Conservation (phyloP, 2,113 vertebrate genomes). For the Nannobrachium achirus region DNA sequence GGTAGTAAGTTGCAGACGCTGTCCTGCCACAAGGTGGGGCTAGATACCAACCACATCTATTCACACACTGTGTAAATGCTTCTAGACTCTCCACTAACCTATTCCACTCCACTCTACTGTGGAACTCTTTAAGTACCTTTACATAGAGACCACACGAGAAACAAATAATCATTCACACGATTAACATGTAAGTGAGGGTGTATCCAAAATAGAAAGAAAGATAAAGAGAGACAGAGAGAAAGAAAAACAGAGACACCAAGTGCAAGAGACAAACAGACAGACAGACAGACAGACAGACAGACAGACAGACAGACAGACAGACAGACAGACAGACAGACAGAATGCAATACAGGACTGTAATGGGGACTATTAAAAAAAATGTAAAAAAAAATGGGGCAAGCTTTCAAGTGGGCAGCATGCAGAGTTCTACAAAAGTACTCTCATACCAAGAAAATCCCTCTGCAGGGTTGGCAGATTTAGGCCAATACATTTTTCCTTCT, state of each 20-base stretch:
- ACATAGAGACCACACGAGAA: no score
- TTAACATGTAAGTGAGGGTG: no score
- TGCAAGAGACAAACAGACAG: constrained; percentile 29
- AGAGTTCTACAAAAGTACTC: constrained; percentile 50
- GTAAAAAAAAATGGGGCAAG: constrained; percentile 50
- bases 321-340: constrained; percentile 34
- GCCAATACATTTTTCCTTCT: constrained; percentile 47
- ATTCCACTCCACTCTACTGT: no score
- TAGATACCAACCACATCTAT: constrained; percentile 29
- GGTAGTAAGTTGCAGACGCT: not conserved
- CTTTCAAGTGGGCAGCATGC: constrained; percentile 38
- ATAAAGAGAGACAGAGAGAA: constrained; percentile 5
- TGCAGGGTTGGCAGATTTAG: constrained; percentile 45
- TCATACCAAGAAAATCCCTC: constrained; percentile 51
- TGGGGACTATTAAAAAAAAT: constrained; percentile 53
- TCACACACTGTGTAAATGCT: not conserved
- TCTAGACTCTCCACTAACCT: no score
- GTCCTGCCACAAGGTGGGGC: constrained; percentile 70
- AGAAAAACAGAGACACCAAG: constrained; percentile 20
- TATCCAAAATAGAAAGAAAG: not conserved
- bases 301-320: constrained; percentile 15
- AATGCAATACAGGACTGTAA: constrained; percentile 46
- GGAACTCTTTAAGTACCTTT: no score
- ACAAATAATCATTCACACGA: no score
- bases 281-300: constrained; percentile 26